Evolutionary conservation across 2,113 vertebrate genomes (phyloP).

Genomic region (Eonycteris spelaea): DNA sequence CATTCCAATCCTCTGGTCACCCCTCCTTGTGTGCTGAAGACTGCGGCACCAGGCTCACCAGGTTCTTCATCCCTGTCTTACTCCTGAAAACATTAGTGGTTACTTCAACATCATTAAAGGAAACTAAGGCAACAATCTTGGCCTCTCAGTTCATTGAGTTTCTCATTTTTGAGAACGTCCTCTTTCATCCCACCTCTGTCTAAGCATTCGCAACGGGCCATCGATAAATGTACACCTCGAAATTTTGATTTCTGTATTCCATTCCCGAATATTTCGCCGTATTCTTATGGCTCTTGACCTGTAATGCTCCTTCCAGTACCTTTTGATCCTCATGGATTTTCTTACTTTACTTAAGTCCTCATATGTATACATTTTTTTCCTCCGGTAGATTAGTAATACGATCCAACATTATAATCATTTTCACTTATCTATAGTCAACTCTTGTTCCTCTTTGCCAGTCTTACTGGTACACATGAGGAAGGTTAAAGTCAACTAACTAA

Average conservation of each 20-base stretch:
- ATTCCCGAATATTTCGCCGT: background rate
- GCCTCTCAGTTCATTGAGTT: background rate
- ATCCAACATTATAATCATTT: background rate
- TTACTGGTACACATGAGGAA: background rate
- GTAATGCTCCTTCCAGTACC: background rate
- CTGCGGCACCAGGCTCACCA: background rate
- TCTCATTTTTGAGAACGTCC: background rate
- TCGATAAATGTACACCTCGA: background rate
- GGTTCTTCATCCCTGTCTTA: background rate
- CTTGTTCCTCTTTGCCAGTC: background rate
- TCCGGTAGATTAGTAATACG: background rate
- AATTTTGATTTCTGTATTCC: background rate
- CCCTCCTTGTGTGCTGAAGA: too few relatives aligned
- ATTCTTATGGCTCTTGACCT: background rate
- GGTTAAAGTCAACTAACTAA: background rate
- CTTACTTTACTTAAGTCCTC: background rate
- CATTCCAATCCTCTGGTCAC: background rate
- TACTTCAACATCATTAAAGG: background rate
- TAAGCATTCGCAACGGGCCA: background rate
- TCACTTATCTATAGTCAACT: background rate
- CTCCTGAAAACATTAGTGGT: background rate
- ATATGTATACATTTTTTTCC: background rate
- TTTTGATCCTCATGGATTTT: background rate
- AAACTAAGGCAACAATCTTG: background rate
- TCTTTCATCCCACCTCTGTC: background rate